Evolutionary conservation across 2,888 invertebrate genomes (phyloP).

Genomic region (Zygaena filipendulae): DNA sequence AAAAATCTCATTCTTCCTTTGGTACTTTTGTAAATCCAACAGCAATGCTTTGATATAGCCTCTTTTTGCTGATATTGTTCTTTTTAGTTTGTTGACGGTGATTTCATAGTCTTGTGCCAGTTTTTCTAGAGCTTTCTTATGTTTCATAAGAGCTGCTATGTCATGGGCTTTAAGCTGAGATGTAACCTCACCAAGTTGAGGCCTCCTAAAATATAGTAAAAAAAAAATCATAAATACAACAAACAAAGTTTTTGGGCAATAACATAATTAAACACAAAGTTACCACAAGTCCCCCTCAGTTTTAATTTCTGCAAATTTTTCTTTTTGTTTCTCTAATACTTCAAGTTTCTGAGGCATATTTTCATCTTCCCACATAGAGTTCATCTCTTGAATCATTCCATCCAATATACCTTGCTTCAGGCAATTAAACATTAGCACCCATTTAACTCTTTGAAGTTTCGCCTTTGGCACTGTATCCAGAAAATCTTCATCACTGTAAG

Average conservation of each 20-base stretch:
- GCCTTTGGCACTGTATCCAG: slow-evolving; percentile 49
- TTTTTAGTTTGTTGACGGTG: slow-evolving; percentile 41
- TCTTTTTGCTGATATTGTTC: slow-evolving; percentile 43
- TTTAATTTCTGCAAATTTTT: slow-evolving; percentile 38
- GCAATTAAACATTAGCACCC: slow-evolving; percentile 53
- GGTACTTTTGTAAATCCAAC: slow-evolving; percentile 53
- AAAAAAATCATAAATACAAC: slow-evolving; percentile 9
- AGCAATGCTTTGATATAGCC: slow-evolving; percentile 50
- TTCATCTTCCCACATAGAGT: slow-evolving; percentile 55
- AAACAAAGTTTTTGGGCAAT: too few species aligned
- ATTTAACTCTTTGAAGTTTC: slow-evolving; percentile 47
- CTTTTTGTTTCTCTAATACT: slow-evolving; percentile 44
- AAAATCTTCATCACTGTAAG: slow-evolving; percentile 60
- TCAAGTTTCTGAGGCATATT: slow-evolving; percentile 48
- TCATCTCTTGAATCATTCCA: slow-evolving; percentile 50
- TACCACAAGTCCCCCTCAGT: slow-evolving; percentile 32
- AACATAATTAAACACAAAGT: too few species aligned
- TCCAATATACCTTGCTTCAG: slow-evolving; percentile 47
- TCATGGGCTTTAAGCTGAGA: slow-evolving; percentile 46
- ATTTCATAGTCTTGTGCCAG: slow-evolving; percentile 49
- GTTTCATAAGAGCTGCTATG: slow-evolving; percentile 41
- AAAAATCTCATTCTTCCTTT: slow-evolving; percentile 50
- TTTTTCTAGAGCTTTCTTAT: slow-evolving; percentile 40
- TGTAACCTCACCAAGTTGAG: slow-evolving; percentile 44
- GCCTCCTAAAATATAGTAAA: slow-evolving; percentile 36